Evolutionary conservation across 2,113 vertebrate genomes (phyloP).

Genomic region (Eleginops maclovinus): DNA sequence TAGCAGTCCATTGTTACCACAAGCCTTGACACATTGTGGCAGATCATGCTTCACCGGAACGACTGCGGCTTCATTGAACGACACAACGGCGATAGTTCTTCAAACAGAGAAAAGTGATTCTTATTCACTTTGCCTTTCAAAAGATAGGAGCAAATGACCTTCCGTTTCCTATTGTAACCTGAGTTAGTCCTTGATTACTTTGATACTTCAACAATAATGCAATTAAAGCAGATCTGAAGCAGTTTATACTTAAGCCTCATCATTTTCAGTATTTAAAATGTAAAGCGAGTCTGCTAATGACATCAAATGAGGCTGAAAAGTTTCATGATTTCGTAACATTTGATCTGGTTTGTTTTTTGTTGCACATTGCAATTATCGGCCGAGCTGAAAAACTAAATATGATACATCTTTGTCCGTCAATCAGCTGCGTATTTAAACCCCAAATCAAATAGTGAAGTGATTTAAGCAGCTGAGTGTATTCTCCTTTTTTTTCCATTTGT

Average conservation of each 20-base stretch:
- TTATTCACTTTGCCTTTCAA: neutral
- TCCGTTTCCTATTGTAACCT: neutral
- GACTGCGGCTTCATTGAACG: slow-evolving; percentile 39
- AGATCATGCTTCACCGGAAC: slow-evolving; percentile 10
- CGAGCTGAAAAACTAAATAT: too few relatives aligned
- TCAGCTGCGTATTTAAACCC: neutral
- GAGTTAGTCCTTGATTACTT: neutral
- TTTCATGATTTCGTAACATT: too few relatives aligned
- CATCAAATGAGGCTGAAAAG: too few relatives aligned
- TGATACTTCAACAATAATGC: neutral
- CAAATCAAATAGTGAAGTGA: neutral
- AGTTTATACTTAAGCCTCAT: neutral
- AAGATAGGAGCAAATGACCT: slow-evolving; percentile 5
- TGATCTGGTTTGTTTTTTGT: too few relatives aligned
- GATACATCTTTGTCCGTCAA: too few relatives aligned
- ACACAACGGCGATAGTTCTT: slow-evolving; percentile 7
- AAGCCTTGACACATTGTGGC: neutral
- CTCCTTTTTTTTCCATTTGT: too few relatives aligned
- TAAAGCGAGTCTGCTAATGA: too few relatives aligned
- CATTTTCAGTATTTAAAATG: neutral
- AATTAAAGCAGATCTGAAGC: neutral
- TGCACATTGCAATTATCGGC: too few relatives aligned
- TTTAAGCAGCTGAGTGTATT: slow-evolving; percentile 1
- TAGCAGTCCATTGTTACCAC: slow-evolving; percentile 22
- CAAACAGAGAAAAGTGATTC: slow-evolving; percentile 7